These are phyloP conservation scores for Nematopogon swammerdamellus DNA, from an alignment of 2,888 invertebrate species.

Conservation along the genomic window DNA sequence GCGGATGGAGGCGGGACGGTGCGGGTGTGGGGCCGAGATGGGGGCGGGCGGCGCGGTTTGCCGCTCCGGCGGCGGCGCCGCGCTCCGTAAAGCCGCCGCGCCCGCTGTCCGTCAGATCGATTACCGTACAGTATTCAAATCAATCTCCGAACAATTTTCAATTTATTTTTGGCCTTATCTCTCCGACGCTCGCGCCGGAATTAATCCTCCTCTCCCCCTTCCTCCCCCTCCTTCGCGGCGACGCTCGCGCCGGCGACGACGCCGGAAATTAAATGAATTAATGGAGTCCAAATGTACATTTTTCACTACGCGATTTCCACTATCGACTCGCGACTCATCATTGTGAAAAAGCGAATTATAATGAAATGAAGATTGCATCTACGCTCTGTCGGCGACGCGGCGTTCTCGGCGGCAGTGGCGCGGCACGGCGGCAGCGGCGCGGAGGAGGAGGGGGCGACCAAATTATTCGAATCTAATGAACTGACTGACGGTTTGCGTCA, in stretches of 20 bases:
- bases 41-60: constrained; percentile 11
- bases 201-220: constrained; percentile 43
- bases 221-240: constrained; percentile 16
- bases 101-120: constrained; percentile 46
- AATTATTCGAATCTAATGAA: neutral
- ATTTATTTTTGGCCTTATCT: constrained; percentile 58
- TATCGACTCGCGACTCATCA: neutral
- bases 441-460: too few species aligned
- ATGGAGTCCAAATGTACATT: constrained; percentile 58
- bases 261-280: constrained; percentile 60
- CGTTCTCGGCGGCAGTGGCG: too few species aligned
- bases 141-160: constrained; percentile 57
- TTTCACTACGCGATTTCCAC: constrained; percentile 44
- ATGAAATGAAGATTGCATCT: neutral
- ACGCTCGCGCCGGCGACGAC: constrained; percentile 30
- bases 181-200: constrained; percentile 50
- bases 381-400: too few species aligned
- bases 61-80: constrained; percentile 19
- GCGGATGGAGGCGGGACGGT: too few species aligned
- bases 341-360: neutral
- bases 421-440: too few species aligned
- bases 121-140: constrained; percentile 51
- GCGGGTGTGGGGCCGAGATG: too few species aligned
- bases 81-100: constrained; percentile 21
- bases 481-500: neutral